phyloP scores from a whole-genome alignment of 2,888 invertebrate genomes.

The Dendrolimus pini region DNA sequence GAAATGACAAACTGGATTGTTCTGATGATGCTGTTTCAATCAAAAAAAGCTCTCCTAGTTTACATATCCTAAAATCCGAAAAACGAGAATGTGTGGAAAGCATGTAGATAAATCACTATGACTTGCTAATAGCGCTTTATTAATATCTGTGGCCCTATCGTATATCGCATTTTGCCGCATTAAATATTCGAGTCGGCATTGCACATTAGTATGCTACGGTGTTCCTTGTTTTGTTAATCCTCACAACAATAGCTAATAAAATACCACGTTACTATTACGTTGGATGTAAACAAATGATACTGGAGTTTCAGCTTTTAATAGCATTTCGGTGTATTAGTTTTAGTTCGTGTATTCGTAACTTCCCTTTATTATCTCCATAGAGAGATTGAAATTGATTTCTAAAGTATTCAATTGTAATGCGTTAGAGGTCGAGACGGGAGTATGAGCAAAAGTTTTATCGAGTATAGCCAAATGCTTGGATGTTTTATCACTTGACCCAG shows the following conservation, averaged over 20 bases:
- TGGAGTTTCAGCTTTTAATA: not conserved
- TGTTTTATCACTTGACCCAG: too few relatives aligned
- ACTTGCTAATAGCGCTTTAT: not conserved
- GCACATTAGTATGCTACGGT: constrained; percentile 3
- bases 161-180: constrained; percentile 3
- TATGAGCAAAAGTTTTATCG: too few relatives aligned
- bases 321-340: not conserved
- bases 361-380: not conserved
- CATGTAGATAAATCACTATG: not conserved
- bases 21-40: too few relatives aligned
- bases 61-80: too few relatives aligned
- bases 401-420: too few relatives aligned
- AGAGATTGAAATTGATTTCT: not conserved
- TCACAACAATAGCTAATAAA: constrained; percentile 7
- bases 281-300: constrained; percentile 2
- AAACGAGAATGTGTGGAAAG: too few relatives aligned
- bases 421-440: too few relatives aligned
- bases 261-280: constrained; percentile 1
- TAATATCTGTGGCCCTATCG: constrained; percentile 9
- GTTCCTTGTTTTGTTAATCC: constrained; percentile 8
- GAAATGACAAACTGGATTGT: too few relatives aligned
- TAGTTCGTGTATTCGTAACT: not conserved
- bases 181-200: constrained; percentile 1
- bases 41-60: too few relatives aligned
- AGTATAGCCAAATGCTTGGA: too few relatives aligned